Evolutionary conservation across 2,797 vertebrate genomes (phyloP), one percentile per base, ranked within the genome.

Genomic region (Otolemur crassicaudatus): DNA sequence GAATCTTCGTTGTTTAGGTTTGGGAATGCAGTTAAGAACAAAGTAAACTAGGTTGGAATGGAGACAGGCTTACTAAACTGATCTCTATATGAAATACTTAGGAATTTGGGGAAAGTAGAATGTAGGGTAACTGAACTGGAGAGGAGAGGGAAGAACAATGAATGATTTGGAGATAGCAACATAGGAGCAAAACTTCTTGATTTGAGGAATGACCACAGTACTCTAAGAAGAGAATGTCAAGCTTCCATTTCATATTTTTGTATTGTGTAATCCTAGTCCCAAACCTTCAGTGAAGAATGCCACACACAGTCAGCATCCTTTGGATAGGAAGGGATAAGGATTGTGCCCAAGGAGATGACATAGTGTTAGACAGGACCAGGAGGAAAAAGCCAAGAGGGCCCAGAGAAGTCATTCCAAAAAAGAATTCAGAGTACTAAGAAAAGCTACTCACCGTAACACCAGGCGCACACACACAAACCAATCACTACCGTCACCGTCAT

Each of bases 51-150:
- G 23, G 34, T 80, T 84, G 69, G 67, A 93, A 87, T 1, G 90
- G 60, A 95, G 40, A 91, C 61, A 61, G 29, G 79, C 25, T 87
- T 65, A 93, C 37, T 72, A 92, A 93, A 76, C 37, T 58, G 82
- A 70, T 84, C n/a, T 91, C 61, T 89, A 12, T 10, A 73, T 40
- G 46, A 88, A 94, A 81, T 53, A 61, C 93, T 37, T n/a, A 90
- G 19, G 19, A 95, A 81, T 84, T 93, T 25, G 6, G 61, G 22
- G 31, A 17, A 0, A 80, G 16, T 17, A 29, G 3, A 19, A 27
- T 1, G 3, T 69, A 13, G 14, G 3, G 11, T 69, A 37, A 72
- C 61, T 43, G 34, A 81, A 8, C 65, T 49, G 16, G 37, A 76
- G 29, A 67, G 9, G 40, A 85, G 20, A 80, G 20, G 65, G 31